Conservation (phyloP, 2,888 invertebrate species). For the Agrilus mali region DNA sequence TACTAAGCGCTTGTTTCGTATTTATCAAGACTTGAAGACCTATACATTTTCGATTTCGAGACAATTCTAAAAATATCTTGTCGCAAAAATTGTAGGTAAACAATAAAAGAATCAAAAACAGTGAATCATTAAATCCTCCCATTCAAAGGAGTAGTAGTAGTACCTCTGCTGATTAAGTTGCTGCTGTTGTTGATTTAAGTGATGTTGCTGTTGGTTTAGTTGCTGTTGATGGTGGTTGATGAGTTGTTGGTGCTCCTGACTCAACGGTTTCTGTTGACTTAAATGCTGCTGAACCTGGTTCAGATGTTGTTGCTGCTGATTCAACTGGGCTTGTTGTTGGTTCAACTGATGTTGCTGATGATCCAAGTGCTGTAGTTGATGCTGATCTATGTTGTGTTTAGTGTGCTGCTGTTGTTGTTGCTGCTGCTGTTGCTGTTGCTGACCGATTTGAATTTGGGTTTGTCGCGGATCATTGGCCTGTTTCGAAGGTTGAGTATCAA, state of each 20-base stretch:
- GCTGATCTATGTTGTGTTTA: conserved; percentile 25
- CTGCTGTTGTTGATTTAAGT: conserved; percentile 9
- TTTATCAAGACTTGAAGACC: no score
- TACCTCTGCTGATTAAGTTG: conserved; percentile 27
- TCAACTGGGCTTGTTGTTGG: conserved; percentile 29
- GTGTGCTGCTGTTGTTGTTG: conserved; percentile 11
- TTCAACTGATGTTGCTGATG: conserved; percentile 38
- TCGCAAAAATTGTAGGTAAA: no score
- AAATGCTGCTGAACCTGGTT: conserved; percentile 27
- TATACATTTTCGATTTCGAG: no score
- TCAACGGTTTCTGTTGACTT: conserved; percentile 6
- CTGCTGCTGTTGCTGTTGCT: conserved; percentile 15
- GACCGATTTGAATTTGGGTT: conserved; percentile 4
- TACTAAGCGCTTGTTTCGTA: no score
- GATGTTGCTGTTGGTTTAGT: conserved; percentile 13
- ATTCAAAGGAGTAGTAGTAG: no score
- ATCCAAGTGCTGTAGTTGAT: conserved; percentile 30
- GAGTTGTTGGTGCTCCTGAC: conserved; percentile 7
- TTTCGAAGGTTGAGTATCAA: conserved; percentile 17
- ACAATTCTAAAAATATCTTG: no score
- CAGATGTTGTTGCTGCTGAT: conserved; percentile 23
- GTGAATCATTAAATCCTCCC: no score
- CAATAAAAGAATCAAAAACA: no score
- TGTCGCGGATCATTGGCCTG: conserved; percentile 23
- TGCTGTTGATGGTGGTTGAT: conserved; percentile 28